Evolutionary conservation across 2,888 invertebrate species (phyloP).

Genomic region (Graphium colonna): DNA sequence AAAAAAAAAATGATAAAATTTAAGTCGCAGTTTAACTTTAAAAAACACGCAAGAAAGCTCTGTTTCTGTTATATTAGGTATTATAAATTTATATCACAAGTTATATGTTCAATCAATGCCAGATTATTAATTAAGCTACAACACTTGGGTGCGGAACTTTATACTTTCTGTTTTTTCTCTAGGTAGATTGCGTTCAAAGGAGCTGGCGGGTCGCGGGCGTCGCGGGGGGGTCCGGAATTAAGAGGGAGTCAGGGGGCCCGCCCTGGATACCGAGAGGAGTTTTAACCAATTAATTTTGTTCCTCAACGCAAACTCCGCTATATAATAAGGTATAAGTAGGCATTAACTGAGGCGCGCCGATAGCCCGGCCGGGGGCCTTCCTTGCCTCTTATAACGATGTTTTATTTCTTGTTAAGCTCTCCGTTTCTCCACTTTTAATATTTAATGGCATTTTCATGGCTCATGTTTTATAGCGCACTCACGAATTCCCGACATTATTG

Average conservation of each 20-base stretch:
- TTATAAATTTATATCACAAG: too few relatives aligned
- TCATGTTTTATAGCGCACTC: slow-evolving; percentile 77
- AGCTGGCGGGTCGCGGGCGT: slow-evolving; percentile 60
- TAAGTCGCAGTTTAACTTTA: too few relatives aligned
- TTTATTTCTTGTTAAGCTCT: slow-evolving; percentile 81
- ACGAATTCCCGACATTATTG: slow-evolving; percentile 72
- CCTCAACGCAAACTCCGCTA: slow-evolving; percentile 81
- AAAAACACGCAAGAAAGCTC: too few relatives aligned
- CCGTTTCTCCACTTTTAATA: slow-evolving; percentile 80
- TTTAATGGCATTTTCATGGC: slow-evolving; percentile 79
- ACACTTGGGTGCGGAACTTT: slow-evolving; percentile 63
- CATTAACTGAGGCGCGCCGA: slow-evolving; percentile 78
- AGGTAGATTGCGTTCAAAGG: slow-evolving; percentile 81
- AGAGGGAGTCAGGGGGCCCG: slow-evolving; percentile 71
- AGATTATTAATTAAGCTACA: slow-evolving; percentile 71
- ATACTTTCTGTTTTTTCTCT: slow-evolving; percentile 81
- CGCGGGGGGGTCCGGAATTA: slow-evolving; percentile 63
- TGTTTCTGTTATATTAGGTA: too few relatives aligned
- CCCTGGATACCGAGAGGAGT: slow-evolving; percentile 81
- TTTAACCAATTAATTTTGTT: slow-evolving; percentile 82
- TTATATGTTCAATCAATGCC: slow-evolving; percentile 10
- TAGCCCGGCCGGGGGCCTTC: slow-evolving; percentile 72
- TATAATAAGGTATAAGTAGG: slow-evolving; percentile 81
- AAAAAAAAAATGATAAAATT: slow-evolving; percentile 22
- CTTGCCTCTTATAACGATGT: slow-evolving; percentile 76